phyloP scores from a whole-genome alignment of 1,140 invertebrate genomes.

The Pseudomyrmex concolor region DNA sequence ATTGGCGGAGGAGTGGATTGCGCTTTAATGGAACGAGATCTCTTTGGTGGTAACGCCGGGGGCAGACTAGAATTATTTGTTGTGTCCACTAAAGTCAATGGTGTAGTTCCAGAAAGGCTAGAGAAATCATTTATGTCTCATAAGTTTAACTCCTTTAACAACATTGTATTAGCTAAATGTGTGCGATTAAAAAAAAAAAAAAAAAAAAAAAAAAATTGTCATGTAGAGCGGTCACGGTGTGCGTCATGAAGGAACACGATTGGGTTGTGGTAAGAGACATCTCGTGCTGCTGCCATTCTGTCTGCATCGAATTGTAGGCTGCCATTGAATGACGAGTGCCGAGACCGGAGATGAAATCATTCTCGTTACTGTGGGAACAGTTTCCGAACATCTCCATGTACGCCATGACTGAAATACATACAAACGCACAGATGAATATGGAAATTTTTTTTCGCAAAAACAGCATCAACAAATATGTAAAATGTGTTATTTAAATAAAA shows the following conservation, averaged over 20 bases:
- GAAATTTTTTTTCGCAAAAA: background rate
- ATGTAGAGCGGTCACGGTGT: slow-evolving; percentile 82
- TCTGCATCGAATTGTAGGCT: slow-evolving; percentile 90
- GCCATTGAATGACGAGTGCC: slow-evolving; percentile 92
- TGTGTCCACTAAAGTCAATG: slow-evolving; percentile 79
- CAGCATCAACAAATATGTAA: background rate
- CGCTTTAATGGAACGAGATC: slow-evolving; percentile 84
- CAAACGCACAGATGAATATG: slow-evolving; percentile 53
- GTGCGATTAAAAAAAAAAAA: background rate
- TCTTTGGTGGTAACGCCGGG: slow-evolving; percentile 93
- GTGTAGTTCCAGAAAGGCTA: slow-evolving; percentile 80
- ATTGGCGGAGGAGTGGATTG: slow-evolving; percentile 82
- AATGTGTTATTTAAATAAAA: slow-evolving; percentile 44
- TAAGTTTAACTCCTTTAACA: background rate
- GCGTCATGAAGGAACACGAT: slow-evolving; percentile 86
- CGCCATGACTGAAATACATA: slow-evolving; percentile 92
- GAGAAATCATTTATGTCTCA: slow-evolving; percentile 35
- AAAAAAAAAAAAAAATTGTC: too few relatives aligned
- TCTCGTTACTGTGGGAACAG: slow-evolving; percentile 90
- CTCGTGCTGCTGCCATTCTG: slow-evolving; percentile 88
- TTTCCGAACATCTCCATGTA: slow-evolving; percentile 98
- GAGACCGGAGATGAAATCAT: slow-evolving; percentile 88
- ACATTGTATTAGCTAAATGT: slow-evolving; percentile 6
- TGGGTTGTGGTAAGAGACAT: slow-evolving; percentile 86
- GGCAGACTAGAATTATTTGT: slow-evolving; percentile 85